A percentile compares a stretch with the other conserved stretches of the same genome.
These are phyloP conservation scores for Eptatretus atami DNA, from an alignment of 2,797 vertebrate genomes.

Conservation along the genomic window DNA sequence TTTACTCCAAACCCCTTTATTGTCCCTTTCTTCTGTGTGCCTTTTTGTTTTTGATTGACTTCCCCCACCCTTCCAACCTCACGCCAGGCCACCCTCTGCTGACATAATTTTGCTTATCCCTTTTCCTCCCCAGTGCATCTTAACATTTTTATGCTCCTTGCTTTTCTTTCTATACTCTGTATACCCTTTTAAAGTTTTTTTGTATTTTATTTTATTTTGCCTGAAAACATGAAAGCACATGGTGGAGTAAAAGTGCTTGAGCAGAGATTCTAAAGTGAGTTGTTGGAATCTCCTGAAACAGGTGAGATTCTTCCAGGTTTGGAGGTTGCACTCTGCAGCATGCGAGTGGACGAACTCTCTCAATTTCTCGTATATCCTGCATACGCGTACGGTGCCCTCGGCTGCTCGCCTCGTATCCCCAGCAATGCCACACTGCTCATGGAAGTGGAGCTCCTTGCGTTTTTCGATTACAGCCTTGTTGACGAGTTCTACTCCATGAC, in stretches of 20 bases:
- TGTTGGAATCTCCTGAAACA: constrained; percentile 11
- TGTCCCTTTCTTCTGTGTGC: neutral
- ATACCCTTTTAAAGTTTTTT: neutral
- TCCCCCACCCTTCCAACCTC: neutral
- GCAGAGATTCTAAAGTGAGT: too few species aligned
- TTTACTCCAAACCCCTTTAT: neutral
- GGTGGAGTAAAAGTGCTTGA: too few species aligned
- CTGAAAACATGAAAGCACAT: too few species aligned
- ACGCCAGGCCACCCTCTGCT: too few species aligned
- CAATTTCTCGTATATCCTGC: constrained; percentile 28
- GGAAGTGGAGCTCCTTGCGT: constrained; percentile 47
- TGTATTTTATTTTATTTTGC: too few species aligned
- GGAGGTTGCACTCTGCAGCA: constrained; percentile 40
- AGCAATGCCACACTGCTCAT: constrained; percentile 26
- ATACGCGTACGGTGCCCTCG: constrained; percentile 42
- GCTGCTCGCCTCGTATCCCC: constrained; percentile 50
- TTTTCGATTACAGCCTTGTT: constrained; percentile 30
- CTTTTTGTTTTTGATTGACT: neutral
- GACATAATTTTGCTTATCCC: too few species aligned
- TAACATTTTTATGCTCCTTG: neutral
- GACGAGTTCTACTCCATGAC: constrained; percentile 29
- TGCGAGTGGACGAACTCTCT: constrained; percentile 51
- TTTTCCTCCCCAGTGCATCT: too few species aligned
- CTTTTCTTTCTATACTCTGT: neutral
- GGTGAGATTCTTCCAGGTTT: constrained; percentile 48